Percentiles rank a stretch among this genome's conserved stretches.
Evolutionary conservation across 1,140 invertebrate genomes (phyloP).

Genomic region (Brachionus sp.): DNA sequence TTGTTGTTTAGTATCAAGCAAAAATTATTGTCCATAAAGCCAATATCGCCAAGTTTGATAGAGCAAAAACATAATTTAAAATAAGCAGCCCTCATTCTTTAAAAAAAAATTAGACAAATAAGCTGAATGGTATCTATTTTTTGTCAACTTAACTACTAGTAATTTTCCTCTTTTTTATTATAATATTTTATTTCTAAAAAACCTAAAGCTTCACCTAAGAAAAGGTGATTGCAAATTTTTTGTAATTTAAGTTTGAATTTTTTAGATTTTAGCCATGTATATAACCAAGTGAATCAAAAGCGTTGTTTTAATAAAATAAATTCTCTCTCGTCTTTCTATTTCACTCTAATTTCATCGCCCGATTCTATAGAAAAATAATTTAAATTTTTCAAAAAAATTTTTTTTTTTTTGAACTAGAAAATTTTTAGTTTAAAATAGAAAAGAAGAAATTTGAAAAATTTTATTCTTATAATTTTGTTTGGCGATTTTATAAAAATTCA

Average conservation of each 20-base stretch:
- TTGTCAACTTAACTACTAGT: background rate
- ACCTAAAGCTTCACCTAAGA: background rate
- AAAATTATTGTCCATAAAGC: slow-evolving; percentile 33
- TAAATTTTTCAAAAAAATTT: slow-evolving; percentile 9
- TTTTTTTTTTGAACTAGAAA: slow-evolving; percentile 39
- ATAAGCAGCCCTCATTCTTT: background rate
- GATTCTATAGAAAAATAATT: slow-evolving; percentile 26
- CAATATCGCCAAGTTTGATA: background rate
- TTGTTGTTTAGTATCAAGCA: background rate
- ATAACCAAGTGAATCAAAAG: slow-evolving; percentile 26
- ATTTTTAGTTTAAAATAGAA: background rate
- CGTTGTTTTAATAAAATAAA: slow-evolving; percentile 28
- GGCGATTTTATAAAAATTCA: slow-evolving; percentile 15
- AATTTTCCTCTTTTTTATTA: background rate
- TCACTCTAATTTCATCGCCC: background rate
- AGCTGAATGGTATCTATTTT: background rate
- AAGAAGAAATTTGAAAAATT: background rate
- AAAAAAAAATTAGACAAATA: background rate
- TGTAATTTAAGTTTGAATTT: slow-evolving; percentile 32
- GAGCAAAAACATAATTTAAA: slow-evolving; percentile 1
- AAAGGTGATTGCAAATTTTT: slow-evolving; percentile 37
- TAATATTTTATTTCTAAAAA: background rate
- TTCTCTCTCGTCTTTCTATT: background rate
- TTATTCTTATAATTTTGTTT: slow-evolving; percentile 2
- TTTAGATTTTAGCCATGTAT: slow-evolving; percentile 18